Conservation (phyloP, 92 coral and sea anemone species). For the Hydrozoanthus gracilis region DNA sequence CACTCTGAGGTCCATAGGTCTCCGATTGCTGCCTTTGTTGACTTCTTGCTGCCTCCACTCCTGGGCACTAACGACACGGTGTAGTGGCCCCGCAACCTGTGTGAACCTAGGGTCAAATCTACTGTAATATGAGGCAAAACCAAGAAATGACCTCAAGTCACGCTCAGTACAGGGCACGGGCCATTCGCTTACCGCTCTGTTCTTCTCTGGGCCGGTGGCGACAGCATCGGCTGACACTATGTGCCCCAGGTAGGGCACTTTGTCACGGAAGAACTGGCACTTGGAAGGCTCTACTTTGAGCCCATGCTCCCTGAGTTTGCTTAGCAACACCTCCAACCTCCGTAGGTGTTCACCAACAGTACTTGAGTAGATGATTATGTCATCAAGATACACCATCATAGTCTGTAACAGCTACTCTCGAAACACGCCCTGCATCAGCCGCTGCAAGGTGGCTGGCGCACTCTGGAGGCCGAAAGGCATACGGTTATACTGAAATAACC, state of each 20-base stretch:
- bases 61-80: slow-evolving; percentile 49
- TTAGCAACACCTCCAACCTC: slow-evolving; percentile 40
- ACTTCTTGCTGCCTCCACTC: slow-evolving; percentile 50
- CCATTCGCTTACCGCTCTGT: slow-evolving; percentile 57
- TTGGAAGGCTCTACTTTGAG: slow-evolving; percentile 53
- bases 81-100: slow-evolving; percentile 58
- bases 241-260: slow-evolving; percentile 62
- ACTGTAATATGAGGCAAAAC: slow-evolving; percentile 64
- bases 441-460: slow-evolving; percentile 58
- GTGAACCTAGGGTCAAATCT: slow-evolving; percentile 61
- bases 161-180: slow-evolving; percentile 41
- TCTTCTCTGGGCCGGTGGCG: slow-evolving; percentile 65
- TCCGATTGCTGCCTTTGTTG: neutral
- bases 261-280: too few species aligned
- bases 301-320: slow-evolving; percentile 49
- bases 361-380: slow-evolving; percentile 49
- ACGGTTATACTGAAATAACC: slow-evolving; percentile 51
- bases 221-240: slow-evolving; percentile 63
- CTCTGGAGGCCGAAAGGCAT: slow-evolving; percentile 53
- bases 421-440: slow-evolving; percentile 54
- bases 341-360: slow-evolving; percentile 30
- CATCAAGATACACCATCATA: too few species aligned
- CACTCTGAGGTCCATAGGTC: slow-evolving; percentile 44
- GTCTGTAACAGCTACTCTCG: too few species aligned
- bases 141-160: too few species aligned